Conservation (phyloP, 2,888 invertebrate species). For the Gymnoscelis rufifasciata region DNA sequence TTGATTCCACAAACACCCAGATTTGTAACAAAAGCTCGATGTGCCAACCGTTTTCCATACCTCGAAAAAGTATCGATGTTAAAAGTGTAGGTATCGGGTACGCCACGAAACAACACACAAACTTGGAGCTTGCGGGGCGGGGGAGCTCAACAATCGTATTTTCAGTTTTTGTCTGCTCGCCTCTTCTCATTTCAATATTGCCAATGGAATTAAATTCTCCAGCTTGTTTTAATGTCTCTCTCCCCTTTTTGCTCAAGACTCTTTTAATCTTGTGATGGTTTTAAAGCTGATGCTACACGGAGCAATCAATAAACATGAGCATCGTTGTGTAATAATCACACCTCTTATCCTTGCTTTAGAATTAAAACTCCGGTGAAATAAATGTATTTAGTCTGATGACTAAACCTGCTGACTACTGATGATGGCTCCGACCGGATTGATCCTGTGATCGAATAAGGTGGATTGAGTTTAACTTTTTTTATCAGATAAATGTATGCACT, state of each 20-base stretch:
- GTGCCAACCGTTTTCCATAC: constrained; percentile 7
- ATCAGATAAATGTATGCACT: too few relatives aligned
- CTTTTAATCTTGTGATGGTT: constrained; percentile 23
- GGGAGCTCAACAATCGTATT: constrained; percentile 56
- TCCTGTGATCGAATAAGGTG: too few relatives aligned
- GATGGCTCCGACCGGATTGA: too few relatives aligned
- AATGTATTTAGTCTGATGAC: too few relatives aligned
- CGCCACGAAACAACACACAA: constrained; percentile 31
- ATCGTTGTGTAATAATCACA: background rate
- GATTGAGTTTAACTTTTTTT: too few relatives aligned
- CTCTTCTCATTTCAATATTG: constrained; percentile 57
- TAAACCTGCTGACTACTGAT: too few relatives aligned
- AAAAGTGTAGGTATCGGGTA: constrained; percentile 16
- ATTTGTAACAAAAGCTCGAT: constrained; percentile 8
- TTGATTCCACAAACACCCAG: constrained; percentile 2
- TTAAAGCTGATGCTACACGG: constrained; percentile 15
- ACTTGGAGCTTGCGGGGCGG: constrained; percentile 39
- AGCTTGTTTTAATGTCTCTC: constrained; percentile 56
- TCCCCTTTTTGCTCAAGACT: constrained; percentile 41
- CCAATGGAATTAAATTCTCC: constrained; percentile 63
- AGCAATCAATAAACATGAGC: constrained; percentile 12
- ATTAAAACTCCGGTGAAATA: too few relatives aligned
- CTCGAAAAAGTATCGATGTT: constrained; percentile 37
- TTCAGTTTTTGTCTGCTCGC: constrained; percentile 59
- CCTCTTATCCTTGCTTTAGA: background rate